A percentile compares a stretch with the other conserved stretches of the same genome.
Conservation (phyloP, 2,888 invertebrate species). For the Amiota mariae region DNA sequence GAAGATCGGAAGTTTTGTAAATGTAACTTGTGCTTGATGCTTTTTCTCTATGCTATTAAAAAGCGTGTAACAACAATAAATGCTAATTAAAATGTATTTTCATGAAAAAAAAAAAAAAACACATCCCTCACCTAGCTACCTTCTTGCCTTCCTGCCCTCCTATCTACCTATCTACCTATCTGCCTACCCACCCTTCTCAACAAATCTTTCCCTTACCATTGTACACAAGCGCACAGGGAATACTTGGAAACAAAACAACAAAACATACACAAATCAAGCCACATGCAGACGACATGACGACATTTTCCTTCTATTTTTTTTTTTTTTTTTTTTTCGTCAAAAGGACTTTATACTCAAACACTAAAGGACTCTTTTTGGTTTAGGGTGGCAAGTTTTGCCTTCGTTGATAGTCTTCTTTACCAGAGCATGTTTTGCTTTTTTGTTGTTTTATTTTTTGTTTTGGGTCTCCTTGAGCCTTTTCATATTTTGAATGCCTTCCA, state of each 20-base stretch:
- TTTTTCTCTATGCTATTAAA: background rate
- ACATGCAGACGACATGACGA: slow-evolving; percentile 14
- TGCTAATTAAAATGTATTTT: slow-evolving; percentile 64
- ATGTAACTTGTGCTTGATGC: background rate
- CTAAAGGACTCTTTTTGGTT: slow-evolving; percentile 16
- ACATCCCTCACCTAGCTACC: slow-evolving; percentile 31
- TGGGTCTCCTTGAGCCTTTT: too few relatives aligned
- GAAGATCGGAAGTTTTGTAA: too few relatives aligned
- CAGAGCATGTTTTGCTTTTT: too few relatives aligned
- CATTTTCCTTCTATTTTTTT: slow-evolving; percentile 29
- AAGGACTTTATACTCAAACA: background rate
- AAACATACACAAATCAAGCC: slow-evolving; percentile 6
- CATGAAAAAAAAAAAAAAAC: slow-evolving; percentile 49
- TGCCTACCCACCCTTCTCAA: slow-evolving; percentile 30
- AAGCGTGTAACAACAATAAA: slow-evolving; percentile 52
- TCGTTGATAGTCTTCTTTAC: too few relatives aligned
- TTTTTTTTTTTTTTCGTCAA: background rate
- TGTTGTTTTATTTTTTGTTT: too few relatives aligned
- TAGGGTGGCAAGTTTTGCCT: too few relatives aligned
- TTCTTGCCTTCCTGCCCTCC: slow-evolving; percentile 34
- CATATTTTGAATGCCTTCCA: too few relatives aligned
- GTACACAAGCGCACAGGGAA: slow-evolving; percentile 6
- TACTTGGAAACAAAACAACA: too few relatives aligned
- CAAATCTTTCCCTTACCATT: background rate
- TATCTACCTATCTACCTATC: slow-evolving; percentile 26